Conservation (phyloP, 2,113 vertebrate genomes). For the Thymallus thymallus region DNA sequence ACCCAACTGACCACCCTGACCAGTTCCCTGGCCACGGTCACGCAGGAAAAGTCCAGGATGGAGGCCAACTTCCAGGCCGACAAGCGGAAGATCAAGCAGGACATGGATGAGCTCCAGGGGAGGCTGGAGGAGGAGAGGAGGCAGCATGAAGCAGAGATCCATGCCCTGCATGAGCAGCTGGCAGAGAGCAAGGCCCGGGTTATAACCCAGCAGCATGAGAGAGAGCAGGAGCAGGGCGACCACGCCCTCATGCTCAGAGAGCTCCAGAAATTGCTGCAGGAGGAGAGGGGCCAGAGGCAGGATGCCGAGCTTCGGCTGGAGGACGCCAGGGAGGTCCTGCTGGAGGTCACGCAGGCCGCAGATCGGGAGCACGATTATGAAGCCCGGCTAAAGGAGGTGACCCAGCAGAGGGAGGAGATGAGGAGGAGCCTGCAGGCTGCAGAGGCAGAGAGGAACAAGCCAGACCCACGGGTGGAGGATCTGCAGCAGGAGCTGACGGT, state of each 20-base stretch:
- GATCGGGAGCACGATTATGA: slow-evolving; percentile 75
- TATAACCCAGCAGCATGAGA: slow-evolving; percentile 88
- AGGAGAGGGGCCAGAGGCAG: slow-evolving; percentile 77
- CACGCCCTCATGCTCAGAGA: slow-evolving; percentile 88
- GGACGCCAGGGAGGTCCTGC: slow-evolving; percentile 72
- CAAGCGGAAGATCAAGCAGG: slow-evolving; percentile 86
- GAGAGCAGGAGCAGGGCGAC: slow-evolving; percentile 86
- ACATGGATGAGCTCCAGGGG: slow-evolving; percentile 77
- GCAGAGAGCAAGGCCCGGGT: slow-evolving; percentile 84
- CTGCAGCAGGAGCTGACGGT: slow-evolving; percentile 78
- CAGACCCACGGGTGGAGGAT: slow-evolving; percentile 76
- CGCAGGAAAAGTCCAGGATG: slow-evolving; percentile 94
- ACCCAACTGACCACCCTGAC: slow-evolving; percentile 87
- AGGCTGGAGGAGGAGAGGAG: slow-evolving; percentile 54
- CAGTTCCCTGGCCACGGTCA: slow-evolving; percentile 84
- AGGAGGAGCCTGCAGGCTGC: slow-evolving; percentile 65
- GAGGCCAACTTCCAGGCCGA: slow-evolving; percentile 92
- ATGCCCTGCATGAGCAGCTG: slow-evolving; percentile 77
- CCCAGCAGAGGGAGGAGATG: slow-evolving; percentile 76
- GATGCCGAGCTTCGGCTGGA: slow-evolving; percentile 81
- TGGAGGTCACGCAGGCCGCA: slow-evolving; percentile 51
- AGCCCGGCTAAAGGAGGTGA: slow-evolving; percentile 69
- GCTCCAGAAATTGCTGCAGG: slow-evolving; percentile 86
- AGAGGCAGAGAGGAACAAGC: slow-evolving; percentile 69
- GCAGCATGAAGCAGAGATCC: slow-evolving; percentile 71